phyloP scores from a whole-genome alignment of 2,113 vertebrate genomes.

The Trogon melanurus region DNA sequence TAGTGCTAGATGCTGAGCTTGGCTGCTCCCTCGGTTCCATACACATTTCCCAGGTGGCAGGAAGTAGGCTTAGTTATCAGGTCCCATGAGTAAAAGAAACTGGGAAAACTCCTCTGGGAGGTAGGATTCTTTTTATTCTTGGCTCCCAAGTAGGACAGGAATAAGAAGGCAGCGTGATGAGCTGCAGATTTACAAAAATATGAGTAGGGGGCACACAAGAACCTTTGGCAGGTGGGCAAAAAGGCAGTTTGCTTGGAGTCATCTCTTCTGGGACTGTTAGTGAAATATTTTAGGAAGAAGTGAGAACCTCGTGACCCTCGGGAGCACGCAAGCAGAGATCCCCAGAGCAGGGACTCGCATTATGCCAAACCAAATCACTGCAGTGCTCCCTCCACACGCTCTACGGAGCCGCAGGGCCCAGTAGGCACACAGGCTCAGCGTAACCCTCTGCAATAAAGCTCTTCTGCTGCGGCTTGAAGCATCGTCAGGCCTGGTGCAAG shows the following conservation, averaged over 20 bases:
- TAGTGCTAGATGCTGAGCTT: background rate
- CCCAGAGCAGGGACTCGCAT: background rate
- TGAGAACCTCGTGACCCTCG: accelerated
- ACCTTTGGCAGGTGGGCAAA: background rate
- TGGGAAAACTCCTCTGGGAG: background rate
- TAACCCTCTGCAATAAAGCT: accelerated
- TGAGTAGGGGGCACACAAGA: background rate
- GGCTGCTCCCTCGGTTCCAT: background rate
- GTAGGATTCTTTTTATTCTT: background rate
- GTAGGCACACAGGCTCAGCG: background rate
- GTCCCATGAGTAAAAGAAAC: background rate
- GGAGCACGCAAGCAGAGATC: background rate
- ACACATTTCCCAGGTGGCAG: background rate
- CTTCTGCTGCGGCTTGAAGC: background rate
- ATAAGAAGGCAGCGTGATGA: background rate
- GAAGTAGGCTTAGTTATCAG: background rate
- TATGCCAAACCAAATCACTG: background rate
- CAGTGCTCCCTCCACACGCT: background rate
- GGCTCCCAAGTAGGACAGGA: background rate
- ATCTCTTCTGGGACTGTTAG: background rate
- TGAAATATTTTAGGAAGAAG: background rate
- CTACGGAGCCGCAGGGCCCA: background rate
- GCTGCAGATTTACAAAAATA: background rate
- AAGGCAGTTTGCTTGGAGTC: background rate
- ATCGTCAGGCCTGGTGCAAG: background rate